phyloP scores from a whole-genome alignment of 2,797 vertebrate genomes.

The Spea hammondii region DNA sequence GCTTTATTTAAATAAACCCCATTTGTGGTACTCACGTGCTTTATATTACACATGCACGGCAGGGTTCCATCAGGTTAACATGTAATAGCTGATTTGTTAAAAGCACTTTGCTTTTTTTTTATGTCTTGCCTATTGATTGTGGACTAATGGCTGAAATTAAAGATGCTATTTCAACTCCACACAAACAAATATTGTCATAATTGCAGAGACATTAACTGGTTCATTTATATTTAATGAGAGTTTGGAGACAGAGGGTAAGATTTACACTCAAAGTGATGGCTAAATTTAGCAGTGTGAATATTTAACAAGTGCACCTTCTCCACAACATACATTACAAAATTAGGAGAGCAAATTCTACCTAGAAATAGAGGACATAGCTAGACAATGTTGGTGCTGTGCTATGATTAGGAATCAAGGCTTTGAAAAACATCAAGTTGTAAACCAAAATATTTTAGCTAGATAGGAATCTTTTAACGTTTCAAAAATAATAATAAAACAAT shows the following conservation, averaged over 20 bases:
- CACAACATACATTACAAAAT: neutral
- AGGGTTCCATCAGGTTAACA: neutral
- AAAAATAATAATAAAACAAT: too few species aligned
- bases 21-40: too few species aligned
- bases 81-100: neutral
- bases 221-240: constrained; percentile 43
- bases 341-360: neutral
- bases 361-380: neutral
- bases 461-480: neutral
- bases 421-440: too few species aligned
- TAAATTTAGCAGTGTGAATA: neutral
- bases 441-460: too few species aligned
- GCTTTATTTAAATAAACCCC: too few species aligned
- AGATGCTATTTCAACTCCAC: constrained; percentile 29
- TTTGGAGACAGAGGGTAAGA: neutral
- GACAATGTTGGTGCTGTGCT: neutral
- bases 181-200: constrained; percentile 28
- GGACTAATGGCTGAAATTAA: constrained; percentile 35
- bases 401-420: neutral
- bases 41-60: neutral
- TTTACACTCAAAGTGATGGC: constrained; percentile 24
- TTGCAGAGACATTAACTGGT: constrained; percentile 23
- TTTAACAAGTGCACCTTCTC: neutral
- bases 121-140: constrained; percentile 35
- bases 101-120: constrained; percentile 3